Evolutionary conservation across 2,113 vertebrate genomes (phyloP), one percentile per base, ranked within the genome.

Genomic region (Ardeotis arabs): DNA sequence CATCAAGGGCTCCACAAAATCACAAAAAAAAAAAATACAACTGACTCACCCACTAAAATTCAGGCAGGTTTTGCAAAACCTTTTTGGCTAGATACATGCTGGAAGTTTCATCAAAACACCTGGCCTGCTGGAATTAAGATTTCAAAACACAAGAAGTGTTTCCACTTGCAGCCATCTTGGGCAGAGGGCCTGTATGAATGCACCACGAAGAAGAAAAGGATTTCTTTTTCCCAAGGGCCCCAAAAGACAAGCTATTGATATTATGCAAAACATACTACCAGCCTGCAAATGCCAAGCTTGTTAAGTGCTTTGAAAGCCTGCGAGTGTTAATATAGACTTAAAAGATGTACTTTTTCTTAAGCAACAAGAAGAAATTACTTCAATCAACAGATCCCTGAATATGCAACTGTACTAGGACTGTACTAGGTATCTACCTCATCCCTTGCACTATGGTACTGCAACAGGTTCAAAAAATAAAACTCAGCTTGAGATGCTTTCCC

Each of bases 171-270:
- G 4, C 37, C 55, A 41, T 37, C 67, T 70, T 67, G 67, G 73
- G 78, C 77, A 90, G 44, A 77, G 41, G 44, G 53, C 52, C 58
- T 81, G 49, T 59, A 47, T 59, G 69, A 89, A 84, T 49, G 63
- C 24, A 53, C 35, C 44, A 44, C 62, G 72, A 55, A 90, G 76
- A 93, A 77, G 60, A 92, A 85, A 95, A 94, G 84, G 72, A 62
- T 72, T 83, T 88, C 50, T 94, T 90, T 92, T 82, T 91, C 90
- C 73, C 80, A 79, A 87, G 76, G 58, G 68, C 81, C 58, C 91
- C 80, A 94, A 93, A 93, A 93, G 84, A 63, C 45, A 84, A 72
- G 68, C 84, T 92, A 92, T 39, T 88, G 93, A 75, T 89, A 96
- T 39, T 86, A 89, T 89, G 78, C 78, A 95, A 97, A 96, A 82